Base-by-base conservation (phyloP, 30 jellyfish, hydroid and myxozoan genomes). In the Calvadosia cruxmelitensis region DNA sequence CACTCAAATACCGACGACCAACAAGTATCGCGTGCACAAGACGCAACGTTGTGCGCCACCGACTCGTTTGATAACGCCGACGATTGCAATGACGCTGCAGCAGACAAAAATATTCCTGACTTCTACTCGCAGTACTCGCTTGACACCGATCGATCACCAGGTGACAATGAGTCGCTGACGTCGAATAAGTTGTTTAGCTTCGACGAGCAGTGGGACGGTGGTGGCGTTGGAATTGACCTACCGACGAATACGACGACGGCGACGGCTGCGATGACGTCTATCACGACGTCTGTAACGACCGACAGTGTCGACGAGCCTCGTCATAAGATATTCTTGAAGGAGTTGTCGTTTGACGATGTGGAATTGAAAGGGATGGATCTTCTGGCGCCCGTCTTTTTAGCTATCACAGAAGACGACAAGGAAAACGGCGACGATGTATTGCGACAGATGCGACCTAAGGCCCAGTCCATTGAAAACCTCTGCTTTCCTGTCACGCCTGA, bases 361-460 rank as follows among this genome's bases (percentile, higher is more conserved):
- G 94, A 81, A n/a, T 69, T 88, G 42, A 26, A 82, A 15, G 93
- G 93, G 2, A 75, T 73, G 32, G 95, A 88, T 64, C 62, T 88
- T 52, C 63, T 88, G 71, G 93, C 95, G 31, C 97, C 97, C 23
- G 97, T 88, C 0, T 88, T 80, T 69, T 65, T 88, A 34, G 97
- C 97, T 20, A 94, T 88, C 27, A 81, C 97, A 0, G 95, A 88
- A 34, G 97, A 88, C 27, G 95, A 75, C 20, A 20, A 20, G 20
- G 57, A 42, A 42, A 42, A 42, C 20, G 95, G 77, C 13, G 97
- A 88, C 67, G 91, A 80, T 33, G 69, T 48, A 3, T 77, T 72
- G 0, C 33, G 80, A 34, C 68, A 77, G 33, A 63, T 88, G 75
- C 78, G 93, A 69, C 70, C 93, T 20, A 82, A 77, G 34, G 63